These are phyloP conservation scores for Brachyopa scutellaris DNA, from an alignment of 2,888 invertebrate genomes.

Conservation along the genomic window DNA sequence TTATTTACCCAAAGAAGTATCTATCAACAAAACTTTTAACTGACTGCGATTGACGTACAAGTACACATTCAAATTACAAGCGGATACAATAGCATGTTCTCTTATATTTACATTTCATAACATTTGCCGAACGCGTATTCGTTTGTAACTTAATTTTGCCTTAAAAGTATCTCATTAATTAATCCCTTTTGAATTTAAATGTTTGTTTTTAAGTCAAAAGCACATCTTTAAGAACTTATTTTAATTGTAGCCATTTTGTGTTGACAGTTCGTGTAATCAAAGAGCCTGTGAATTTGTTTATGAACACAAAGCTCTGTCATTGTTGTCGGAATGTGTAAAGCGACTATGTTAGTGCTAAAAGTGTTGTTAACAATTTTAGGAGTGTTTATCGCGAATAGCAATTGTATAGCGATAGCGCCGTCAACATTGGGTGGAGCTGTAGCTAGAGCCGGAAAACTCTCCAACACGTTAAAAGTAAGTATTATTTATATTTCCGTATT, in stretches of 20 bases:
- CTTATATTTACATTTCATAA: neutral
- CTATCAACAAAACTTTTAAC: slow-evolving; percentile 14
- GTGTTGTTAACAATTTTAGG: slow-evolving; percentile 54
- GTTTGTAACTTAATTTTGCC: too few species aligned
- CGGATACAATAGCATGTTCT: neutral
- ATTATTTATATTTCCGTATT: neutral
- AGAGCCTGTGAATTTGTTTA: neutral
- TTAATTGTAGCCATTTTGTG: neutral
- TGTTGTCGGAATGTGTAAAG: slow-evolving; percentile 41
- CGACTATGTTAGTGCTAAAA: slow-evolving; percentile 59
- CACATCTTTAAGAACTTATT: neutral
- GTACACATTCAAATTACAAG: neutral
- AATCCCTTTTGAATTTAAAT: neutral
- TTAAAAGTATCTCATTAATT: too few species aligned
- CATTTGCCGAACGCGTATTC: neutral
- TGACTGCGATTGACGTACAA: too few species aligned
- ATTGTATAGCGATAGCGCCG: slow-evolving; percentile 80
- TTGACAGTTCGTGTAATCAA: neutral
- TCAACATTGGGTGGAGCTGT: slow-evolving; percentile 82
- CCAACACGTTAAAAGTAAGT: slow-evolving; percentile 81
- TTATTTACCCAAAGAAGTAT: neutral
- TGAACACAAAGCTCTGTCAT: neutral
- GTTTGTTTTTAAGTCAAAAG: slow-evolving; percentile 3
- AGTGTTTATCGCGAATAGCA: slow-evolving; percentile 51
- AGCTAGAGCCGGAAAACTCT: slow-evolving; percentile 80